Base-by-base conservation (phyloP, 1,140 invertebrate species). In the Bombus superbus region DNA sequence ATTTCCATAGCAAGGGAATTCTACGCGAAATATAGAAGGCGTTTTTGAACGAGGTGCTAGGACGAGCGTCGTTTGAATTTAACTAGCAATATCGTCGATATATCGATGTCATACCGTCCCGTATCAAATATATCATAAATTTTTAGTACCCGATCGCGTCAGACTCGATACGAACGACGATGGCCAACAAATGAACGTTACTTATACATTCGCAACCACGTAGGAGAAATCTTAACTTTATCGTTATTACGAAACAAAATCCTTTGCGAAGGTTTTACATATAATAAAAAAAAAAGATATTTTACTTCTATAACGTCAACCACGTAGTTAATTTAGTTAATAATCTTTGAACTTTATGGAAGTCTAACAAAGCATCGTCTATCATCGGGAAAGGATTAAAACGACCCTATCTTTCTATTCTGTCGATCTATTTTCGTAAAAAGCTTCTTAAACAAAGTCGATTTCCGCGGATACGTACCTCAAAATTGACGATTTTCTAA, bases 11-110 rank as follows among this genome's bases (percentile, higher is more conserved):
- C 69, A 8, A 62, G 42, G 53, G 11, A 38, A 28, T 68, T 47
- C 28, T 6, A 40, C 28, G n/a, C 4, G 9, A 15, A n/a, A 47
- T 38, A 38, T 66, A 32, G 62, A 57, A 83, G 42, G 32, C 57
- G 62, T n/a, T 38, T 47, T 53, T 13, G 44, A 35, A 35, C 38
- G 62, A 83, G 35, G 11, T 11, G 44, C 25, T 35, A 22, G 62
- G 15, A 68, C 53, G 28, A 5, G 35, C 44, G 62, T 42, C 81
- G 59, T 76, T 83, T 11, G 44, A 83, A 77, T 83, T 77, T 83
- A 83, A 83, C 72, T 83, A 77, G 81, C 81, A 77, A 76, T 83
- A 83, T 77, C 73, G 44, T 13, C 25, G 42, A 75, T 76, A 62
- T 83, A 77, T 66, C 44, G 73, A 62, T 47, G 73, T 76, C 71